These are phyloP conservation scores for Corvus cornix DNA, from an alignment of 2,113 vertebrate genomes.

Conservation along the genomic window DNA sequence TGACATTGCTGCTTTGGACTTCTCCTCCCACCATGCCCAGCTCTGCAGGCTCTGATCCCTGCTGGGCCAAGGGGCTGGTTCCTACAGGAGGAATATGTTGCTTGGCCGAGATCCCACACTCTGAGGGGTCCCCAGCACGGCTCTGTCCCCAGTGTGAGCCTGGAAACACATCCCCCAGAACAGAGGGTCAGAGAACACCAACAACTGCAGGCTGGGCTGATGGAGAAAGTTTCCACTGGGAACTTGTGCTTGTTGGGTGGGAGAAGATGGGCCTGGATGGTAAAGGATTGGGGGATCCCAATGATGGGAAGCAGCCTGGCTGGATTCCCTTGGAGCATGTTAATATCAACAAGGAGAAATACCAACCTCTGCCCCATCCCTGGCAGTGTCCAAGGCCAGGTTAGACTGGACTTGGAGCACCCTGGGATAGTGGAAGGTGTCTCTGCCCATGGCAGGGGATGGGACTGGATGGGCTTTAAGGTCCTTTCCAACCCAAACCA, in stretches of 20 bases:
- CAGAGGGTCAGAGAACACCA: background rate
- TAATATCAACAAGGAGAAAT: background rate
- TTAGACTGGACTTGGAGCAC: accelerated
- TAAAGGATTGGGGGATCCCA: accelerated
- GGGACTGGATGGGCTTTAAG: background rate
- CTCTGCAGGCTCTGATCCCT: accelerated
- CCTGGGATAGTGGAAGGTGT: background rate
- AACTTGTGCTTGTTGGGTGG: background rate
- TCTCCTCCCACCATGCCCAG: background rate
- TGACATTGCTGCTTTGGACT: background rate
- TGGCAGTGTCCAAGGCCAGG: background rate
- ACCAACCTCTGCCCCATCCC: background rate
- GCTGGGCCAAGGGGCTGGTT: background rate
- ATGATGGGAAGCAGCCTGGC: background rate
- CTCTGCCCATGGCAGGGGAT: background rate
- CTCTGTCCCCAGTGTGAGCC: background rate
- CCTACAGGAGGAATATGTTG: background rate
- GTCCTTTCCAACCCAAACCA: background rate
- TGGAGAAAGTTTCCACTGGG: background rate
- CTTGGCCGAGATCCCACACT: background rate
- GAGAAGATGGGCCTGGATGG: background rate
- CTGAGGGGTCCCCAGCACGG: accelerated
- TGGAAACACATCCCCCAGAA: background rate
- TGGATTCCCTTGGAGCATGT: background rate
- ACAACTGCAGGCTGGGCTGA: background rate